Evolutionary conservation across 2,113 vertebrate species (phyloP), one percentile per base, ranked within the genome.

Genomic region (Leucopsar rothschildi): DNA sequence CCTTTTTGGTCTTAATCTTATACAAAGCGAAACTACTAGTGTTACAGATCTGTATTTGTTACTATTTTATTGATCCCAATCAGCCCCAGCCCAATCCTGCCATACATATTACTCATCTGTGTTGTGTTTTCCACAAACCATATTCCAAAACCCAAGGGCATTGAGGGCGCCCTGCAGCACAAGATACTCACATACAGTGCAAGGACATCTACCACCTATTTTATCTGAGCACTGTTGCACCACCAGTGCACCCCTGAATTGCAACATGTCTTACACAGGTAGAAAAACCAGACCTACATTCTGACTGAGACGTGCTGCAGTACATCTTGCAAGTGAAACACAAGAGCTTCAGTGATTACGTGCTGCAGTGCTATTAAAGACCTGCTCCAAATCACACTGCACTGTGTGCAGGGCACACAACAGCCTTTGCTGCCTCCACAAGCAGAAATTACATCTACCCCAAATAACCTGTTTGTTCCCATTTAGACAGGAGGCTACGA

Each of bases 401-500:
- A 19, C 17, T 12, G 12, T 3, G 15, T 23, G 22, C 40, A 40
- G 69, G 35, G 61, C 40, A 71, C 31, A 76, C 16, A 87, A 33
- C 20, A 55, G 59, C 28, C 50, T 70, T 33, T 83, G 79, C 81
- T 86, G 87, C 82, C 92, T 89, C 45, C 22, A 83, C 47, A 52
- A 71, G 65, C 45, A 86, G 31, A 75, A 93, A 79, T 37, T 20
- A 27, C 40, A 64, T 10, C 89, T 56, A 79, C 77, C 84, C 78
- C 49, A 93, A 91, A 91, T 82, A 87, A 92, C 49, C 72, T 71
- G 55, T 79, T 78, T 91, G 88, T 45, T 91, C 84, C 89, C 79
- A 35, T 72, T 91, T 59, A 80, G 55, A 78, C 75, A 80, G n/a
- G 23, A 69, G 70, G n/a, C 63, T 87, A 5, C 12, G 29, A 70